Evolutionary conservation across 2,888 invertebrate genomes (phyloP), one percentile per base, ranked within the genome.

Genomic region (Lasioglossum villosulum): DNA sequence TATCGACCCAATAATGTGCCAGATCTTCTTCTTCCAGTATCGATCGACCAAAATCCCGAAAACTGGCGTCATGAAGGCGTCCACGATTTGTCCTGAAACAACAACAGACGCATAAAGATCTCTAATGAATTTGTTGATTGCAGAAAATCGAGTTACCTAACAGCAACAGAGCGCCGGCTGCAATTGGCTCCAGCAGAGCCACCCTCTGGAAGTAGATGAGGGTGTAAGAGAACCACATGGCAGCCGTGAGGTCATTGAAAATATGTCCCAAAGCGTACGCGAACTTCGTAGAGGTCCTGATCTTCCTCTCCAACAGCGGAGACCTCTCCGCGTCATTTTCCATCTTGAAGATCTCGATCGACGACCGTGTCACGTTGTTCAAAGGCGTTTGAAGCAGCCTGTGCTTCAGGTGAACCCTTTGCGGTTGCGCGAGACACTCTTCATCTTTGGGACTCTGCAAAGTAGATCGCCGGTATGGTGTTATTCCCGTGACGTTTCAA

Each of bases 11-110:
- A 97, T 95, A 87, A 98, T 96, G 96, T 99, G 98, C 98, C 98
- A 99, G 48, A 97, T 95, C 95, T 98, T 97, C 93, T 98, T 96
- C 87, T 97, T 97, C 70, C 97, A 97, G 96, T 97, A 96, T 95
- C 96, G 96, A 95, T 98, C 99, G 78, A 98, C 97, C 89, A 98
- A 96, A 84, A 97, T 95, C 0, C 99, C 99, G 76, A 98, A 97
- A 68, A 98, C 95, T 27, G 98, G 98, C 96, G 97, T 95, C 93
- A 94, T 93, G n/a, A 95, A 77, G 1, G 95, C 95, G 80, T 95
- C 95, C 72, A 94, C 90, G 45, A 95, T 82, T 92, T 95, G 95
- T 23, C 95, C 95, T 95, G 23, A 80, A 86, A 80, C 8, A 52
- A 8, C 3, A 14, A 59, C 2, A 16, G 2, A 12, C 16, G 12